Conservation (phyloP, 2,888 invertebrate genomes). For the Lasioglossum marginatum region DNA sequence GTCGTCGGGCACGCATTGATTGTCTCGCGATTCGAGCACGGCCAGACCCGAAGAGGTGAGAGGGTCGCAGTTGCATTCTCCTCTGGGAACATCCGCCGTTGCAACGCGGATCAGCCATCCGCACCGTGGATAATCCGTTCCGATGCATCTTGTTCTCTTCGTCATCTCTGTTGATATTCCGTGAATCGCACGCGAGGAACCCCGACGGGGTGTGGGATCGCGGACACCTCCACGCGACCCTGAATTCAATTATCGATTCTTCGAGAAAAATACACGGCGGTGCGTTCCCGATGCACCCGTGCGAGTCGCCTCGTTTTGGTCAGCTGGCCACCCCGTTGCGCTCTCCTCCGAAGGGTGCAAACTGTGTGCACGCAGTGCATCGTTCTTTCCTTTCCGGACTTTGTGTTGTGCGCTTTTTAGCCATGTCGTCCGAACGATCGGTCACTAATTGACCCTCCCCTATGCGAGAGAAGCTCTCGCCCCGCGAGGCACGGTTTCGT, state of each 20-base stretch:
- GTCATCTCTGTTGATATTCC: not conserved
- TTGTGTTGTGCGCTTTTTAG: not conserved
- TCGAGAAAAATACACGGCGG: slow-evolving; percentile 42
- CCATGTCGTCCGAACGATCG: not conserved
- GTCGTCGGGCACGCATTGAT: slow-evolving; percentile 56
- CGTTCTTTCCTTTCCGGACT: not conserved
- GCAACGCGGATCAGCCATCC: not conserved
- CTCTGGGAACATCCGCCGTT: slow-evolving; percentile 8
- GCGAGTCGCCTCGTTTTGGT: not conserved
- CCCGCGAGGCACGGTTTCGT: not conserved
- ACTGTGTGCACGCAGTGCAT: not conserved
- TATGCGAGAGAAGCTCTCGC: not conserved
- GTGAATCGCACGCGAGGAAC: not conserved
- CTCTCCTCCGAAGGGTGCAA: too few species aligned
- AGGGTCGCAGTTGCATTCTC: slow-evolving; percentile 40
- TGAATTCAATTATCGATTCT: slow-evolving; percentile 65
- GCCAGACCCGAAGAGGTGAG: slow-evolving; percentile 46
- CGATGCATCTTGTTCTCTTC: not conserved
- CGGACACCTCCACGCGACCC: slow-evolving; percentile 37
- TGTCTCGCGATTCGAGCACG: slow-evolving; percentile 33
- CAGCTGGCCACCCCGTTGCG: not conserved
- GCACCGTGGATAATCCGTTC: not conserved
- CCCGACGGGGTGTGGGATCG: slow-evolving; percentile 25
- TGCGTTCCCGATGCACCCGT: slow-evolving; percentile 41
- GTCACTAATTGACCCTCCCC: not conserved